These are phyloP conservation scores for Gymnoscopelus microlampas DNA, from an alignment of 2,797 vertebrate genomes.

Conservation along the genomic window DNA sequence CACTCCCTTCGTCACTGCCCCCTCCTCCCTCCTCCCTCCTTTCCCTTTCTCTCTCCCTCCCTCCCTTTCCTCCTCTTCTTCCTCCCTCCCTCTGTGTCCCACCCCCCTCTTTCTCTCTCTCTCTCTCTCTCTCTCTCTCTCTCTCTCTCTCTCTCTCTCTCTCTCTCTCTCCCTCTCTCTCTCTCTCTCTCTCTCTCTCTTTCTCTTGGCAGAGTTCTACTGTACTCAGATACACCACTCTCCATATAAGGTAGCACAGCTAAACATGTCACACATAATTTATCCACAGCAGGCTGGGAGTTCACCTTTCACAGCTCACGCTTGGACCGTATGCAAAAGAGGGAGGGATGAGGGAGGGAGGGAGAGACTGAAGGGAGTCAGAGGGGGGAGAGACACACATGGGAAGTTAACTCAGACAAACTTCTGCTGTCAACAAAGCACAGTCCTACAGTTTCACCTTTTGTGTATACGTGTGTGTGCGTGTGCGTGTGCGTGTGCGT, in stretches of 20 bases:
- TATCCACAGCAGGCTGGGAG: slow-evolving; percentile 81
- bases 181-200: slow-evolving; percentile 62
- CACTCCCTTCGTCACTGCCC: slow-evolving; percentile 61
- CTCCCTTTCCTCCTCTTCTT: slow-evolving; percentile 35
- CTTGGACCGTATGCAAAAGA: slow-evolving; percentile 70
- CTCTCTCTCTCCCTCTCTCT: slow-evolving; percentile 36
- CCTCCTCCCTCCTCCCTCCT: slow-evolving; percentile 40
- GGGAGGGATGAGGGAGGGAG: neutral
- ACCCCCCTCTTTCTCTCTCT: slow-evolving; percentile 34
- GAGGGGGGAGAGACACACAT: slow-evolving; percentile 35
- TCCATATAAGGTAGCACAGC: slow-evolving; percentile 88
- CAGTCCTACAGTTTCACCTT: slow-evolving; percentile 52
- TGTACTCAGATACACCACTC: slow-evolving; percentile 79
- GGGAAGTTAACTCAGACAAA: slow-evolving; percentile 82
- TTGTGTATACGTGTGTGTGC: slow-evolving; percentile 23
- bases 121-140: slow-evolving; percentile 59
- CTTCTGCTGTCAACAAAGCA: slow-evolving; percentile 73
- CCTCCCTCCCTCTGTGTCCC: slow-evolving; percentile 17
- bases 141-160: slow-evolving; percentile 60
- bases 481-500: slow-evolving; percentile 50
- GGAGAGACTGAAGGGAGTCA: slow-evolving; percentile 5
- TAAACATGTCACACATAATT: slow-evolving; percentile 90
- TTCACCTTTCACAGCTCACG: slow-evolving; percentile 83
- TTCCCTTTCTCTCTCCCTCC: slow-evolving; percentile 25
- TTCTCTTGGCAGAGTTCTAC: slow-evolving; percentile 77